Conservation (phyloP, 2,797 vertebrate genomes). For the Helostoma temminkii region DNA sequence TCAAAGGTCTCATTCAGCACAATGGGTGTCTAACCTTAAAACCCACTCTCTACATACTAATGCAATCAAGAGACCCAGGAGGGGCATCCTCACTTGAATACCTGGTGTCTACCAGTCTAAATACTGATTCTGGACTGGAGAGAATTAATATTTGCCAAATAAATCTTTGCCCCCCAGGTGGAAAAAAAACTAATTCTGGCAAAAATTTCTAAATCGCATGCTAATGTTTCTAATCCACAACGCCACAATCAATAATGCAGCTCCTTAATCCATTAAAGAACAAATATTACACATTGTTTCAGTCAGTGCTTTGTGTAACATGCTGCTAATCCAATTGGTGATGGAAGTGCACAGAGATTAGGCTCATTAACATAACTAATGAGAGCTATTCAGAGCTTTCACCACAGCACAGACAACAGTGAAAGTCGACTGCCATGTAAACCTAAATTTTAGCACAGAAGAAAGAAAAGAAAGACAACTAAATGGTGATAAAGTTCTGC, state of each 20-base stretch:
- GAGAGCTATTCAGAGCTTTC: constrained; percentile 52
- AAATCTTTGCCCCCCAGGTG: too few relatives aligned
- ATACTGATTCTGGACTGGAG: neutral
- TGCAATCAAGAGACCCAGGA: constrained; percentile 38
- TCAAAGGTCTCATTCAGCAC: constrained; percentile 37
- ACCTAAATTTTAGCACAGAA: neutral
- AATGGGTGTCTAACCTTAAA: constrained; percentile 29
- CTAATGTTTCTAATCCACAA: neutral
- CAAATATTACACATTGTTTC: constrained; percentile 16
- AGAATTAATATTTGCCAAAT: too few relatives aligned
- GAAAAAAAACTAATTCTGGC: too few relatives aligned
- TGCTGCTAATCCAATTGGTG: constrained; percentile 60
- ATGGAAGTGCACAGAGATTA: constrained; percentile 59
- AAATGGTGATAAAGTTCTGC: neutral
- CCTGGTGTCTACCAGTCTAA: constrained; percentile 23
- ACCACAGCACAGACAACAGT: constrained; percentile 8
- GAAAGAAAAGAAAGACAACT: neutral
- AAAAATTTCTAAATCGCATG: constrained; percentile 3
- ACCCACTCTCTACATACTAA: constrained; percentile 15
- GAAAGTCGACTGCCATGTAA: constrained; percentile 7
- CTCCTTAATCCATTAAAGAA: constrained; percentile 8
- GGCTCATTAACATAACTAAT: constrained; percentile 53
- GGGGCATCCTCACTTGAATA: constrained; percentile 8
- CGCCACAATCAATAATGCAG: neutral
- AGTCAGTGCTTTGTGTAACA: constrained; percentile 35